Percentiles rank a stretch among this genome's conserved stretches.
Conservation (phyloP, 2,113 vertebrate species). For the Grallaria varia region DNA sequence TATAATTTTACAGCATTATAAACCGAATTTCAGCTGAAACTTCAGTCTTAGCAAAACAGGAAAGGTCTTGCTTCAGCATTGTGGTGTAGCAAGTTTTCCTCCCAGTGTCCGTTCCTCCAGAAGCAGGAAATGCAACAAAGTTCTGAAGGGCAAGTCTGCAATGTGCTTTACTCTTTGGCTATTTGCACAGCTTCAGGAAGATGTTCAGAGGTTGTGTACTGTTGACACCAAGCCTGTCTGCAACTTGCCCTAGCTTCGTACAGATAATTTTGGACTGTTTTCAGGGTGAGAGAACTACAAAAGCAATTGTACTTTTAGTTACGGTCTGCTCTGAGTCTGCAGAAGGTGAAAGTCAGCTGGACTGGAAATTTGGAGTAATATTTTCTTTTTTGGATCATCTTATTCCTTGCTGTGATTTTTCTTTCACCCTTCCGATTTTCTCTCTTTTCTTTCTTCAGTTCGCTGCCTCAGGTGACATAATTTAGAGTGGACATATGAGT, state of each 20-base stretch:
- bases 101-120: neutral
- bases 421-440: neutral
- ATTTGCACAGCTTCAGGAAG: neutral
- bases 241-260: neutral
- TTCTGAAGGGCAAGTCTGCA: neutral
- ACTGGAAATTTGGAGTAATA: neutral
- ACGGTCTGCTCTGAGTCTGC: neutral
- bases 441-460: neutral
- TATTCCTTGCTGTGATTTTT: neutral
- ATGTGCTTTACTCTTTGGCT: neutral
- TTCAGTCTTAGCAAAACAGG: neutral
- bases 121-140: neutral
- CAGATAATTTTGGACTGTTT: neutral
- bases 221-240: neutral
- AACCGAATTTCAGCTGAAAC: conserved; percentile 10
- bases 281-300: neutral
- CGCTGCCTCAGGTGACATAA: neutral
- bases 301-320: neutral
- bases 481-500: neutral
- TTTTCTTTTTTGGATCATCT: neutral
- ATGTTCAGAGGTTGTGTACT: neutral
- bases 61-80: neutral
- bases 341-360: neutral
- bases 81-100: neutral
- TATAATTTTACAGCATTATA: conserved; percentile 23